Evolutionary conservation across 2,888 invertebrate genomes (phyloP), one percentile per base, ranked within the genome.

Genomic region (Silvanus unidentatus): DNA sequence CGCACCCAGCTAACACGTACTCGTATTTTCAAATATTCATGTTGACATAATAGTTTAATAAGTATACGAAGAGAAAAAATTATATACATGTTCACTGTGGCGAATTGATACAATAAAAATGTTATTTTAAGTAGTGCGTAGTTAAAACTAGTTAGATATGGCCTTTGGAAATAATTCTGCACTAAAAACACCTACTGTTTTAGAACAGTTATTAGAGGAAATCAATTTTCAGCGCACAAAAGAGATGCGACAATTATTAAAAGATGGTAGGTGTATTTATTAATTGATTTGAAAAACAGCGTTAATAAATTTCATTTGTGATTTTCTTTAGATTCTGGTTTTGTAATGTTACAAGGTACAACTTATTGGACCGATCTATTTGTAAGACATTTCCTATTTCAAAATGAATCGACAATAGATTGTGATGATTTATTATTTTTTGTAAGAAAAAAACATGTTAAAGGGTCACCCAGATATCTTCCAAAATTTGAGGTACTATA

Each of bases 311-410:
- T n/a, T n/a, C n/a, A 6, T 11, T n/a, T 13, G n/a, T n/a, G n/a
- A n/a, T n/a, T n/a, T n/a, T n/a, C n/a, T n/a, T n/a, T 75, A 92
- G 92, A 92, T 72, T 87, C 87, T 16, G 92, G 91, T 37, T 94
- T 94, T 75, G 93, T 94, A 54, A 84, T 95, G 72, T 80, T 93
- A 11, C 90, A 92, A 73, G 91, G 92, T 30, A 91, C 90, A 47
- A 91, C 91, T 2, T 95, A 95, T 68, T 96, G 96, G 95, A 95
- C 93, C 42, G 92, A 93, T 72, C 77, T 96, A 57, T 96, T 96
- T 73, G 91, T 93, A 54, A 80, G 92, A 10, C 92, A 95, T 75
- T 96, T 96, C 72, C 77, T 95, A 42, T 93, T 93, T 68, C 90
- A 90, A 76, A 84, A 87, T 54, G 91, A 90, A 68, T 83, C 84